These are phyloP conservation scores for Nephrotoma appendiculata DNA, from an alignment of 2,888 invertebrate genomes.

Conservation along the genomic window DNA sequence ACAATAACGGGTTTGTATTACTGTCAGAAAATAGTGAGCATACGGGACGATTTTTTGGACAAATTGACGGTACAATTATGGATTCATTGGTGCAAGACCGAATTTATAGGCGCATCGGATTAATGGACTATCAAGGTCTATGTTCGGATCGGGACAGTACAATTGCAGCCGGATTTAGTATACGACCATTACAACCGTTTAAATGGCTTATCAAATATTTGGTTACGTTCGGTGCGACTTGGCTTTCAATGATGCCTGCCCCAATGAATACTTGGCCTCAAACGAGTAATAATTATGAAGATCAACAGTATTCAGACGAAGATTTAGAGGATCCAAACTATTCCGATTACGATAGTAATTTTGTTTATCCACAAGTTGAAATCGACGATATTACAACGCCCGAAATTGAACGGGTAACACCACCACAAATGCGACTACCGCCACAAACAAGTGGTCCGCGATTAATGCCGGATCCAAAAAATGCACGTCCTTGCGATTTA, in stretches of 20 bases:
- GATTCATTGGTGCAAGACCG: constrained; percentile 81
- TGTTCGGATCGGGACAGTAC: constrained; percentile 55
- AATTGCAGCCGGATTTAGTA: constrained; percentile 26
- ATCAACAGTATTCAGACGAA: constrained; percentile 17
- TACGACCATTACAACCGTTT: constrained; percentile 21
- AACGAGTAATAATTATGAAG: constrained; percentile 21
- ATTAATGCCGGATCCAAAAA: constrained; percentile 39
- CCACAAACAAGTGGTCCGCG: constrained; percentile 25
- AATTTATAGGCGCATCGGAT: constrained; percentile 75
- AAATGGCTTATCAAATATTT: constrained; percentile 27
- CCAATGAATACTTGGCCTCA: constrained; percentile 29
- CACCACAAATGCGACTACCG: constrained; percentile 26
- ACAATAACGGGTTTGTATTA: constrained; percentile 89
- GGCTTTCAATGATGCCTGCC: constrained; percentile 26
- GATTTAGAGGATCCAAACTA: constrained; percentile 27
- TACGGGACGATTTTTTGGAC: constrained; percentile 86
- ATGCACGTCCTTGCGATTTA: constrained; percentile 69
- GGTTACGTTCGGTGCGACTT: constrained; percentile 23
- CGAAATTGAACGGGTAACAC: constrained; percentile 28
- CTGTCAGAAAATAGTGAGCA: constrained; percentile 75
- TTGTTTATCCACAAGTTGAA: constrained; percentile 27
- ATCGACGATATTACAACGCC: constrained; percentile 24
- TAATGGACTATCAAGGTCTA: constrained; percentile 80
- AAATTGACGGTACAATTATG: constrained; percentile 89
- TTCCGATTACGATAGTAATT: constrained; percentile 27